phyloP scores from a whole-genome alignment of 2,888 invertebrate genomes.

The Yponomeuta evonymella region DNA sequence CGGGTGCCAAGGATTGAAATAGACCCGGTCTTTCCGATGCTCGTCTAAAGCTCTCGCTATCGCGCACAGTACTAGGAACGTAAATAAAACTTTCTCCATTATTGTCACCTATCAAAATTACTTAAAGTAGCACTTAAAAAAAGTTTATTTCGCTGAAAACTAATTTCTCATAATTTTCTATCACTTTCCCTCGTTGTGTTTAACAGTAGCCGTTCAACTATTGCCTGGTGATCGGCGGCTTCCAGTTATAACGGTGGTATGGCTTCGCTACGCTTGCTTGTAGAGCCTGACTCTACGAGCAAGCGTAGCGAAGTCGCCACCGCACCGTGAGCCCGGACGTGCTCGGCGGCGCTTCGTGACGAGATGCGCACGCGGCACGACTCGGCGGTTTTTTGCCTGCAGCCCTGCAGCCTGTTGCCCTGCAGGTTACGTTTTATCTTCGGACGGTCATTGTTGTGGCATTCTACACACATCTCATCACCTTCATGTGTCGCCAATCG shows the following conservation, averaged over 20 bases:
- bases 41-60: constrained; percentile 36
- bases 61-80: constrained; percentile 46
- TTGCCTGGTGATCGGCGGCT: constrained; percentile 25
- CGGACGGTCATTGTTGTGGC: too few relatives aligned
- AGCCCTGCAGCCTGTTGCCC: too few relatives aligned
- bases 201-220: constrained; percentile 32
- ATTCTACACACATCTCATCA: too few relatives aligned
- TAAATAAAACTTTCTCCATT: constrained; percentile 52
- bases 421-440: too few relatives aligned
- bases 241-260: constrained; percentile 62
- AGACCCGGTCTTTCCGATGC: background rate
- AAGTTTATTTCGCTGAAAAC: background rate
- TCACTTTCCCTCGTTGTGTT: constrained; percentile 39
- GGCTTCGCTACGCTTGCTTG: constrained; percentile 26
- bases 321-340: constrained; percentile 1
- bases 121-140: constrained; percentile 28
- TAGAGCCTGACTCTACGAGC: constrained; percentile 36
- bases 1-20: too few relatives aligned
- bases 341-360: too few relatives aligned
- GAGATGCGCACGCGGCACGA: too few relatives aligned
- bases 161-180: background rate
- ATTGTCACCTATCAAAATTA: constrained; percentile 18
- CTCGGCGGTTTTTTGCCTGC: too few relatives aligned
- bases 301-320: constrained; percentile 36
- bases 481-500: too few relatives aligned